A percentile compares a stretch with the other conserved stretches of the same genome.
phyloP scores from a whole-genome alignment of 2,888 invertebrate species.

The Drosophila mimica region DNA sequence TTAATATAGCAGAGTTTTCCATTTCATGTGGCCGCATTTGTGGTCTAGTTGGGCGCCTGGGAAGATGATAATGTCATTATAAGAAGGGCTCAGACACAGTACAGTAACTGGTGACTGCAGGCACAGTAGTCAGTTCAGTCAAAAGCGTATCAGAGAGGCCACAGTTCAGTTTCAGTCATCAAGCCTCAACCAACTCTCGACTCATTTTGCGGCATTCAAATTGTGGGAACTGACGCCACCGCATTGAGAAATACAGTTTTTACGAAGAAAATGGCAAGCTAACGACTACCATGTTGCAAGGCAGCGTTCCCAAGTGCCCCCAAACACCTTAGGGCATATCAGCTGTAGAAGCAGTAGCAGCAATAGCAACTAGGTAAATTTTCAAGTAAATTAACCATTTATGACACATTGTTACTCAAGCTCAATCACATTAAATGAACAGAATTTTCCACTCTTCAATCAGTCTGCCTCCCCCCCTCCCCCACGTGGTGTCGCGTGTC shows the following conservation, averaged over 20 bases:
- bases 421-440: conserved; percentile 63
- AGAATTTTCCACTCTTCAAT: conserved; percentile 29
- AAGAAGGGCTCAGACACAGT: conserved; percentile 34
- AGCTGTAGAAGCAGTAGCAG: background rate
- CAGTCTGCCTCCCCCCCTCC: background rate
- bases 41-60: conserved; percentile 74
- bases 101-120: conserved; percentile 52
- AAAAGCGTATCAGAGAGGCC: conserved; percentile 38
- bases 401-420: conserved; percentile 66
- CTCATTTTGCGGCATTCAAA: conserved; percentile 56
- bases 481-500: conserved; percentile 62
- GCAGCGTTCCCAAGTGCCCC: conserved; percentile 28
- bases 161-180: conserved; percentile 60
- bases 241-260: conserved; percentile 45
- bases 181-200: conserved; percentile 41
- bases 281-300: conserved; percentile 32
- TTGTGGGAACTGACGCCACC: conserved; percentile 60
- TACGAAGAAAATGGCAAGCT: conserved; percentile 15
- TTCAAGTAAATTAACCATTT: conserved; percentile 73
- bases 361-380: conserved; percentile 33
- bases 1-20: conserved; percentile 58
- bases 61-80: conserved; percentile 78
- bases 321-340: conserved; percentile 51
- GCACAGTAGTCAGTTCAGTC: conserved; percentile 27
- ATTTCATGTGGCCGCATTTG: conserved; percentile 64